Percentiles rank a stretch among this genome's conserved stretches.
Conservation (phyloP, 2,797 vertebrate species). For the Macroramphosus scolopax region DNA sequence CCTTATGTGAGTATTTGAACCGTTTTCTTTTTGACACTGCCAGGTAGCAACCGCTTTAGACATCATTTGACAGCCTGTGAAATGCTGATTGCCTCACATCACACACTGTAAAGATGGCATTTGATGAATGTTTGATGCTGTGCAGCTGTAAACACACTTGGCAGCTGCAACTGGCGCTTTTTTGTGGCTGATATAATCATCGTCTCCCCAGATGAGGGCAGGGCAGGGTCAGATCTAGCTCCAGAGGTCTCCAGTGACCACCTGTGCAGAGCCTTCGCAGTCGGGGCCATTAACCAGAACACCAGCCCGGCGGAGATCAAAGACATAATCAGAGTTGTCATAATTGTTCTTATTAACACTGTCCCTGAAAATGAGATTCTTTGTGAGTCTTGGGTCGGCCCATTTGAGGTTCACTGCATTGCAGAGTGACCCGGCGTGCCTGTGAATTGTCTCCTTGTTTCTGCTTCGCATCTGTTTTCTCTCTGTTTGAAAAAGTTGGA, state of each 20-base stretch:
- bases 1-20: slow-evolving; percentile 64
- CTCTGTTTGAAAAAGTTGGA: slow-evolving; percentile 71
- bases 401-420: slow-evolving; percentile 60
- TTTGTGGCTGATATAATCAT: slow-evolving; percentile 66
- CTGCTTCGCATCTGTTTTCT: slow-evolving; percentile 71
- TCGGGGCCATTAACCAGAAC: slow-evolving; percentile 68
- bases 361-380: slow-evolving; percentile 63
- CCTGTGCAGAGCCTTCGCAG: slow-evolving; percentile 60
- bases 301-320: slow-evolving; percentile 64
- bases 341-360: slow-evolving; percentile 72
- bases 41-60: slow-evolving; percentile 79
- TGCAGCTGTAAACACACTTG: slow-evolving; percentile 83
- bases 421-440: slow-evolving; percentile 49
- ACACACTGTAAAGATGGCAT: slow-evolving; percentile 82
- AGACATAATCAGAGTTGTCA: slow-evolving; percentile 66
- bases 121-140: slow-evolving; percentile 84
- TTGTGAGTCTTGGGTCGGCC: slow-evolving; percentile 50
- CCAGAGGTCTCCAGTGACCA: slow-evolving; percentile 66
- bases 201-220: slow-evolving; percentile 68
- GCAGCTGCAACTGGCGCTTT: slow-evolving; percentile 74
- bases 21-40: slow-evolving; percentile 76
- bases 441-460: slow-evolving; percentile 67
- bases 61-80: slow-evolving; percentile 83
- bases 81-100: slow-evolving; percentile 85
- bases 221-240: slow-evolving; percentile 69